Conservation (phyloP, 2,797 vertebrate genomes). For the Denticeps clupeoides region DNA sequence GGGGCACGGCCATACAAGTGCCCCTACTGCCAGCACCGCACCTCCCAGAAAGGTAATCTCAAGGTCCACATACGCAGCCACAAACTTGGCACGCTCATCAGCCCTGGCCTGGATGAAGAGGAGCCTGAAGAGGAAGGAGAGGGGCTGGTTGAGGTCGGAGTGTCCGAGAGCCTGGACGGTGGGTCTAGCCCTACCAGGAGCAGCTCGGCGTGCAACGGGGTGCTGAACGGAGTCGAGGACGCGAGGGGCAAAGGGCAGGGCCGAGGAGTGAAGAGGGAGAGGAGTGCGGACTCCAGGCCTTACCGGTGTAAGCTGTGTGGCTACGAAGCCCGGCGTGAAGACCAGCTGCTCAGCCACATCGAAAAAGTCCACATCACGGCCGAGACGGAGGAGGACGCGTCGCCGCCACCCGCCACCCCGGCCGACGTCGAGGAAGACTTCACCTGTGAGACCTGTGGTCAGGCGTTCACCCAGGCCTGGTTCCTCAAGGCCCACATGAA, state of each 20-base stretch:
- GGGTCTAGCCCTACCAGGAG: constrained; percentile 88
- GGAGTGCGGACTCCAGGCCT: constrained; percentile 55
- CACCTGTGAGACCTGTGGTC: constrained; percentile 82
- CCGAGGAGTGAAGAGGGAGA: constrained; percentile 68
- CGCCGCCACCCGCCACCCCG: background rate
- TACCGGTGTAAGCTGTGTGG: constrained; percentile 79
- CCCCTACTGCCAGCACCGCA: constrained; percentile 88
- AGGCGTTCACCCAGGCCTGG: constrained; percentile 85
- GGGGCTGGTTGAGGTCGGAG: constrained; percentile 56
- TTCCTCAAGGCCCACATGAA: constrained; percentile 94
- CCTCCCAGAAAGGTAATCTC: constrained; percentile 90
- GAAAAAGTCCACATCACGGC: constrained; percentile 84
- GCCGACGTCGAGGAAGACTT: constrained; percentile 56
- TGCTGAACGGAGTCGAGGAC: constrained; percentile 60
- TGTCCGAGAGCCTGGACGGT: constrained; percentile 73
- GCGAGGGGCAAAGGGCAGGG: constrained; percentile 64
- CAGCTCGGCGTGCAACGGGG: constrained; percentile 77
- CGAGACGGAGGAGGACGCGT: constrained; percentile 48
- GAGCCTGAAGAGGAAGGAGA: constrained; percentile 52
- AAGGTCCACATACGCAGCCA: constrained; percentile 94
- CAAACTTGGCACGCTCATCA: constrained; percentile 76
- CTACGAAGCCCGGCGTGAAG: constrained; percentile 71
- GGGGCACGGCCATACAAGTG: constrained; percentile 93
- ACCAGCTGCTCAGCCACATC: constrained; percentile 80
- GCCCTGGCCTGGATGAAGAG: constrained; percentile 58